Percentiles rank a stretch among this genome's conserved stretches.
phyloP scores from a whole-genome alignment of 35 echinoderm and acorn worm genomes.

The Ophioderma brevispina region DNA sequence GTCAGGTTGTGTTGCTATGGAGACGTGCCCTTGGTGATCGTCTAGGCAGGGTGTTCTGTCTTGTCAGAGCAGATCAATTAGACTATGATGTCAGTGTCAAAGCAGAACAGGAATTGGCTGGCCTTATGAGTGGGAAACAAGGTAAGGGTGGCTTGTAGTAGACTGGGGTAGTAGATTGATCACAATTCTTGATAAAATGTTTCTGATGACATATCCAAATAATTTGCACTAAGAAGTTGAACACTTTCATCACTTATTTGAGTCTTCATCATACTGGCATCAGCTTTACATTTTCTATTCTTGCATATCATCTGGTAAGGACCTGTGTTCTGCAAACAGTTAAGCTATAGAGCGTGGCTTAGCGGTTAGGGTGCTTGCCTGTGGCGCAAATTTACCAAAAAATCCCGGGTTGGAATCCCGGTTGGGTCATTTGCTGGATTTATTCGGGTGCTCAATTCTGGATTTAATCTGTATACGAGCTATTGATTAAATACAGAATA shows the following conservation, averaged over 20 bases:
- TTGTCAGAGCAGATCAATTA: background rate
- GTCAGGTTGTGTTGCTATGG: background rate
- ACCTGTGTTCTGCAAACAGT: background rate
- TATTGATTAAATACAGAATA: too few species aligned
- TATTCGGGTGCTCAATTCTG: too few species aligned
- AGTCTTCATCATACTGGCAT: too few species aligned
- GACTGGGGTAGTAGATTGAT: background rate
- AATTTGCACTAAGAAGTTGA: background rate
- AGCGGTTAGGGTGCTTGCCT: too few species aligned
- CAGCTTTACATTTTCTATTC: too few species aligned
- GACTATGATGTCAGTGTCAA: constrained; percentile 1
- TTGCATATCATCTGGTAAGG: too few species aligned
- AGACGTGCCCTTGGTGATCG: background rate
- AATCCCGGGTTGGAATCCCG: too few species aligned
- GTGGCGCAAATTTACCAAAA: too few species aligned
- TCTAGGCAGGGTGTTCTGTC: background rate
- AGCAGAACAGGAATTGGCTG: background rate
- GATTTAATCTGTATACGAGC: too few species aligned
- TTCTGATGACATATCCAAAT: background rate
- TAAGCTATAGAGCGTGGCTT: too few species aligned
- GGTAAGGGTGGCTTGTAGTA: background rate
- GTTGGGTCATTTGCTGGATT: too few species aligned
- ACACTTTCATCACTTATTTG: too few species aligned
- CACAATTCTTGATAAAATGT: background rate
- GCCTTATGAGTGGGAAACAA: background rate